Evolutionary conservation across 1,140 invertebrate species (phyloP), one percentile per base, ranked within the genome.

Genomic region (Steinernema feltiae): DNA sequence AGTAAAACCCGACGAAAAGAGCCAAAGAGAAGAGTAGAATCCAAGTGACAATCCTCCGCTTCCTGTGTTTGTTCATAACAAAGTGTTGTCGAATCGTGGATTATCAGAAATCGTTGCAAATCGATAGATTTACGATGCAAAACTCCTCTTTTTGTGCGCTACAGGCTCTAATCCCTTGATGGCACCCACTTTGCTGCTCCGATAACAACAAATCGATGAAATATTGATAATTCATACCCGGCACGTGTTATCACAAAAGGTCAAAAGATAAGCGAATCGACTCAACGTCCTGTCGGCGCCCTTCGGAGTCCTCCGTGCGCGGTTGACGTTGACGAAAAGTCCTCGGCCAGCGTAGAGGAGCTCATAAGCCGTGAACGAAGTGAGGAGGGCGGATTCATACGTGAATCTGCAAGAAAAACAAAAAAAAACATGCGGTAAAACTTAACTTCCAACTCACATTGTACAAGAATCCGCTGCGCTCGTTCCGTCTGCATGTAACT

Each of bases 401-500:
- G 76, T 12, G 76, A 74, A 32, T 77, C 76, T 77, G 32, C 17
- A 77, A 29, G 48, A 32, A 24, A 24, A 7, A 1, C n/a, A 31
- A n/a, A n/a, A 71, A 72, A 46, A 32, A 30, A 29, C 1, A 1
- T 18, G 7, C 7, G 1, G 7, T 15, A 24, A 3, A 30, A 12
- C 18, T 71, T n/a, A 32, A 46, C 63, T 32, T 2, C 24, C 27
- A 12, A 48, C 80, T 78, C 76, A 83, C 82, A 83, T 77, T 74
- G 53, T 69, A 85, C 69, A 31, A 83, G 72, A 71, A 84, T 72
- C 30, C 78, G 41, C 18, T 76, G 46, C 0, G 75, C 69, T 18
- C 75, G 73, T 29, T 85, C 82, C 18, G 78, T 77, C 41, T 83
- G 82, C 46, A 83, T 79, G 63, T 86, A 83, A 71, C 83, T 85